Conservation (phyloP, 37 sponge, comb jelly and placozoan species). For the Halichondria panicea region DNA sequence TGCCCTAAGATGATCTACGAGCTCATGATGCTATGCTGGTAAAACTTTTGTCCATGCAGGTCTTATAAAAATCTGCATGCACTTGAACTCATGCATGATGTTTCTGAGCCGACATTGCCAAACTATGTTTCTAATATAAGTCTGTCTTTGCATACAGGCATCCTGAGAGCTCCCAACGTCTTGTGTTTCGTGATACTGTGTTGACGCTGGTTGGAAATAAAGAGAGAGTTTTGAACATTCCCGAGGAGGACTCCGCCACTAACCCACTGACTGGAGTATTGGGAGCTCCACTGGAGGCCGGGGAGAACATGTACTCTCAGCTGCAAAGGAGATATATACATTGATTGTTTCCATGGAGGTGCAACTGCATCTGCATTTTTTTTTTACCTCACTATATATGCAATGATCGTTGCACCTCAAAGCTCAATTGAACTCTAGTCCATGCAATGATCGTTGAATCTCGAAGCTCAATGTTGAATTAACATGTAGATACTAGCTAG, state of each 20-base stretch:
- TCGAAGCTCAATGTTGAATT: too few species aligned
- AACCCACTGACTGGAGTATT: slow-evolving; percentile 20
- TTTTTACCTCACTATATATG: too few species aligned
- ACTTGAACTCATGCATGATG: background rate
- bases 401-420: too few species aligned
- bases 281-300: slow-evolving; percentile 44
- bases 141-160: background rate
- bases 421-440: too few species aligned
- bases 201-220: slow-evolving; percentile 5
- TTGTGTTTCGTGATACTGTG: slow-evolving; percentile 14
- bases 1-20: slow-evolving; percentile 56
- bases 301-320: slow-evolving; percentile 42
- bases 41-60: too few species aligned
- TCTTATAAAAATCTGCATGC: background rate
- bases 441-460: too few species aligned
- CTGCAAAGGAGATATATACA: slow-evolving; percentile 48
- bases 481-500: too few species aligned
- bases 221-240: background rate
- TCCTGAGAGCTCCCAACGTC: slow-evolving; percentile 15
- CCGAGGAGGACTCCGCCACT: slow-evolving; percentile 13
- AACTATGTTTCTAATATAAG: background rate
- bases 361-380: too few species aligned
- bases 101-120: background rate
- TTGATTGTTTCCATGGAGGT: too few species aligned
- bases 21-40: slow-evolving; percentile 82